Base-by-base conservation (phyloP, 2,797 vertebrate genomes). In the Astyanax mexicanus region DNA sequence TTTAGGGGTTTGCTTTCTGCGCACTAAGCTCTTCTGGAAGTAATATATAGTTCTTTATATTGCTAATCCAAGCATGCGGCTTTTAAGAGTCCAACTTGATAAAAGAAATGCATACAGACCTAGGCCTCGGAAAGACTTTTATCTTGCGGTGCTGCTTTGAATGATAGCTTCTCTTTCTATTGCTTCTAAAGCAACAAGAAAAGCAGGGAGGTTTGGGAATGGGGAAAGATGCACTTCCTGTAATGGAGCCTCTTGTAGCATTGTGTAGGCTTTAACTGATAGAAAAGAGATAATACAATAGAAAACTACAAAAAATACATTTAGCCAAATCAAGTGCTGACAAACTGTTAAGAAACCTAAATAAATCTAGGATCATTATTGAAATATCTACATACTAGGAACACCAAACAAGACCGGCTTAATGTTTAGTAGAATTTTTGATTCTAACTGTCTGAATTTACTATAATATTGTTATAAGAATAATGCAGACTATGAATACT, bases 1-100 rank as follows among this genome's bases (percentile, higher is more conserved):
- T 94, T 94, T 92, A 92, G 92, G 91, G 87, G 91, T 89, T 89
- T 87, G 88, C 93, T 93, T 95, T 97, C 87, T 98, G 97, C 96
- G 91, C 95, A 90, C 95, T 96, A 96, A 98, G 97, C 98, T 96
- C 93, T 98, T 97, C 95, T 95, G 91, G 92, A 95, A 95, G 95
- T 93, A 93, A 92, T 90, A 92, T 93, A 92, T 92, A 93, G 94
- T 95, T 95, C 94, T 95, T 95, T 95, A 94, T 95, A 95, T 94
- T 92, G 94, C 96, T 98, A 98, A 98, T 99, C 96, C 95, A 91
- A 94, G 86, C 87, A 77, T 89, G 88, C 80, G 82, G 90, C 77
- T 84, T 90, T 91, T 89, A 92, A 91, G 89, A 90, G 87, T 88
- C 87, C 74, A 70, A 80, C 85, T 80, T 61, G 54, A 83, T 82